These are phyloP conservation scores for Terebella lapidaria DNA, from an alignment of 2,888 invertebrate species.

Conservation along the genomic window DNA sequence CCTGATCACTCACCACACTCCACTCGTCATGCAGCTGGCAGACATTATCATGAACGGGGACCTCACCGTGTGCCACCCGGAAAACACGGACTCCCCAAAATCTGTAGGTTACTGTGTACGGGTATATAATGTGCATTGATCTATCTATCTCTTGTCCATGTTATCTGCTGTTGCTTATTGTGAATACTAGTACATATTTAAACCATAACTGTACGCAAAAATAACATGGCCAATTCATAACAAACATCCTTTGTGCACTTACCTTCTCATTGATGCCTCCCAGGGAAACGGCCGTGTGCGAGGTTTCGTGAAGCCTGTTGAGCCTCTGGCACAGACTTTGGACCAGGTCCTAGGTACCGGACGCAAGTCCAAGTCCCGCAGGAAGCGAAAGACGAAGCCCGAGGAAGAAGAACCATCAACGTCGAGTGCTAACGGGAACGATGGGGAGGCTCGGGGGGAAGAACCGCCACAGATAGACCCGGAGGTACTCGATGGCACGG, in stretches of 20 bases:
- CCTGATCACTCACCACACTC: conserved; percentile 84
- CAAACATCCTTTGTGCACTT: too few relatives aligned
- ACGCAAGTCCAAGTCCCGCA: neutral
- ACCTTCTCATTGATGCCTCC: too few relatives aligned
- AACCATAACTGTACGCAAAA: too few relatives aligned
- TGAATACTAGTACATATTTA: too few relatives aligned
- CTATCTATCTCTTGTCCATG: too few relatives aligned
- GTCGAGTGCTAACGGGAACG: conserved; percentile 20
- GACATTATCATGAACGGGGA: conserved; percentile 84
- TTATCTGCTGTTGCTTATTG: too few relatives aligned
- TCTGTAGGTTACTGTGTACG: conserved; percentile 1
- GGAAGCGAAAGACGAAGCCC: conserved; percentile 8
- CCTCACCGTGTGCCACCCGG: conserved; percentile 22
- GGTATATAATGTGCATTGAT: too few relatives aligned
- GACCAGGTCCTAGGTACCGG: conserved; percentile 56
- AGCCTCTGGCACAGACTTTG: conserved; percentile 72
- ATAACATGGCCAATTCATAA: too few relatives aligned
- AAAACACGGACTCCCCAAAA: conserved; percentile 1
- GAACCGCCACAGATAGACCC: too few relatives aligned
- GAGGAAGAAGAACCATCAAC: conserved; percentile 18
- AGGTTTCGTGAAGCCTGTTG: conserved; percentile 63
- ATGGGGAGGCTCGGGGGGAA: conserved; percentile 12
- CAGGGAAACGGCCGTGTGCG: conserved; percentile 25
- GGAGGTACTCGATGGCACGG: too few relatives aligned
- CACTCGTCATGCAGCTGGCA: conserved; percentile 83